Percentiles rank a stretch among this genome's conserved stretches.
Evolutionary conservation across 2,113 vertebrate genomes (phyloP).

Genomic region (Cephalopholis sonnerati): DNA sequence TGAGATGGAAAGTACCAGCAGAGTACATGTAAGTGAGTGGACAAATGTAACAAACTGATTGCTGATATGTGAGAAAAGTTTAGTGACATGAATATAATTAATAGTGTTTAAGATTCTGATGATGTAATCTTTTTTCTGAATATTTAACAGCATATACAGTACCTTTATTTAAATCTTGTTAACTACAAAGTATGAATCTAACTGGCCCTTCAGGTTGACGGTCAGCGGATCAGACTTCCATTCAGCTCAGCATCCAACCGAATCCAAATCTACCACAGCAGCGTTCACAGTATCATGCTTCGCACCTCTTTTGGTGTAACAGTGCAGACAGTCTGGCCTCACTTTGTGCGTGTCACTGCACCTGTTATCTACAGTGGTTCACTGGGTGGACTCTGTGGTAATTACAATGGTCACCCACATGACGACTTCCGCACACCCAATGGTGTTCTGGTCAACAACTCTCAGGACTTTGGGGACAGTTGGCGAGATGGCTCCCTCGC

Average conservation of each 20-base stretch:
- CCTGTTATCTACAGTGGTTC: conserved; percentile 67
- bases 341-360: conserved; percentile 67
- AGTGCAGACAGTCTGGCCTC: conserved; percentile 72
- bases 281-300: conserved; percentile 60
- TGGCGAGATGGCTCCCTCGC: conserved; percentile 73
- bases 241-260: conserved; percentile 22
- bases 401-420: conserved; percentile 53
- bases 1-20: conserved; percentile 40
- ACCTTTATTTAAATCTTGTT: neutral
- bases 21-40: conserved; percentile 52
- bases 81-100: neutral
- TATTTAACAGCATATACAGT: too few species aligned
- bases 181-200: neutral
- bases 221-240: conserved; percentile 65
- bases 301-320: conserved; percentile 74
- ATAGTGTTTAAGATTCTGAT: too few species aligned
- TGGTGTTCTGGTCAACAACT: conserved; percentile 49
- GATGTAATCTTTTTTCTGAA: too few species aligned
- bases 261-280: conserved; percentile 68
- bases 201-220: conserved; percentile 68
- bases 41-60: neutral
- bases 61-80: neutral
- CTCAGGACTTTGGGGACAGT: conserved; percentile 77
- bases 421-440: conserved; percentile 76
- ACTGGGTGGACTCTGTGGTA: conserved; percentile 79